phyloP scores from a whole-genome alignment of 2,797 vertebrate species.

The Mallotus villosus region DNA sequence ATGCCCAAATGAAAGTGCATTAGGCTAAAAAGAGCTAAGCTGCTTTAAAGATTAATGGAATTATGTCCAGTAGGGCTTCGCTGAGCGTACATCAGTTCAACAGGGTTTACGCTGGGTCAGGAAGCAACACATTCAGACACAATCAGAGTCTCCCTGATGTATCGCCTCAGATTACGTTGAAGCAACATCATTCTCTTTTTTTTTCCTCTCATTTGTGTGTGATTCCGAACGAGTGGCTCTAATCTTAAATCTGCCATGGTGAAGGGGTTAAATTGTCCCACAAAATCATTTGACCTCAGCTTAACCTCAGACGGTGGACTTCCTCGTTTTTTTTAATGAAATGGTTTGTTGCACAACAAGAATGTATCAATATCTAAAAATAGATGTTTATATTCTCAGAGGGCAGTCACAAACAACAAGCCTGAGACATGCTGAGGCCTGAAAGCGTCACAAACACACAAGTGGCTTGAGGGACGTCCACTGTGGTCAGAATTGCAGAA shows the following conservation, averaged over 20 bases:
- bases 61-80: neutral
- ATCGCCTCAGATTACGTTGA: neutral
- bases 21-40: slow-evolving; percentile 7
- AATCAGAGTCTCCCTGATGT: neutral
- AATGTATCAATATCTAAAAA: neutral
- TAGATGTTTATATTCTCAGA: too few relatives aligned
- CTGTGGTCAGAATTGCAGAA: too few relatives aligned
- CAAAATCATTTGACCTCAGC: neutral
- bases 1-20: slow-evolving; percentile 10
- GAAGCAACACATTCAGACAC: neutral
- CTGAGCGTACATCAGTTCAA: neutral
- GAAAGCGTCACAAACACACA: neutral
- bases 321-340: neutral
- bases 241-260: neutral
- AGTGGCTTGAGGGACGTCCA: neutral
- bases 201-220: neutral
- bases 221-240: neutral
- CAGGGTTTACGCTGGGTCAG: neutral
- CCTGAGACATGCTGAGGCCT: neutral
- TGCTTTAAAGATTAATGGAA: slow-evolving; percentile 13
- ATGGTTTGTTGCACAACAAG: neutral
- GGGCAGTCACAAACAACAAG: too few relatives aligned
- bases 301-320: neutral
- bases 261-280: neutral
- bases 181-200: neutral